A percentile compares a stretch with the other conserved stretches of the same genome.
Evolutionary conservation across 2,797 vertebrate genomes (phyloP).

Genomic region (Iguana delicatissima): DNA sequence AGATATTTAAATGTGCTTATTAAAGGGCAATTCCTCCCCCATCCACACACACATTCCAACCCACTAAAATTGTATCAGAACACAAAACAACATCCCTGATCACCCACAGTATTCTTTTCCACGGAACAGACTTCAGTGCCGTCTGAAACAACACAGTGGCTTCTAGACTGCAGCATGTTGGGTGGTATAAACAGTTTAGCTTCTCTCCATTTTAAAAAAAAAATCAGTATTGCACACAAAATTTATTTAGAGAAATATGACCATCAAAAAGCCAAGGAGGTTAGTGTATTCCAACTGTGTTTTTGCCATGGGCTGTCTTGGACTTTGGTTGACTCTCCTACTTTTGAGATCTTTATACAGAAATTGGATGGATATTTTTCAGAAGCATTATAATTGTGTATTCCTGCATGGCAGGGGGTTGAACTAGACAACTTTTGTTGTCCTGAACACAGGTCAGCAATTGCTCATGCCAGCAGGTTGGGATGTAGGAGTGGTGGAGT

Average conservation of each 20-base stretch:
- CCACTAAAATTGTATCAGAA: slow-evolving; percentile 44
- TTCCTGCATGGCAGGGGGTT: too few species aligned
- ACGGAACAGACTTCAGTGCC: not conserved
- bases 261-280: too few species aligned
- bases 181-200: not conserved
- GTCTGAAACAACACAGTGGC: not conserved
- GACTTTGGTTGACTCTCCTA: not conserved
- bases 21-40: slow-evolving; percentile 14
- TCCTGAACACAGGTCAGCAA: too few species aligned
- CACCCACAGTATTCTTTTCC: not conserved
- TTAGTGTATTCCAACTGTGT: too few species aligned
- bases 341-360: too few species aligned
- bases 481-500: too few species aligned
- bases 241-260: not conserved
- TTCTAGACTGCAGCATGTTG: not conserved
- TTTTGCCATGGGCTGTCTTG: too few species aligned
- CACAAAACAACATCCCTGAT: slow-evolving; percentile 19
- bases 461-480: too few species aligned
- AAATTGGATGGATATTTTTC: too few species aligned
- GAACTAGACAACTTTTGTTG: too few species aligned
- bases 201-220: not conserved
- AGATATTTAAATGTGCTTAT: slow-evolving; percentile 49
- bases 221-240: not conserved
- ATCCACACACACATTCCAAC: not conserved
- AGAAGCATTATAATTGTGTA: too few species aligned